These are phyloP conservation scores for Istiophorus platypterus DNA, from an alignment of 2,113 vertebrate genomes.

Conservation along the genomic window DNA sequence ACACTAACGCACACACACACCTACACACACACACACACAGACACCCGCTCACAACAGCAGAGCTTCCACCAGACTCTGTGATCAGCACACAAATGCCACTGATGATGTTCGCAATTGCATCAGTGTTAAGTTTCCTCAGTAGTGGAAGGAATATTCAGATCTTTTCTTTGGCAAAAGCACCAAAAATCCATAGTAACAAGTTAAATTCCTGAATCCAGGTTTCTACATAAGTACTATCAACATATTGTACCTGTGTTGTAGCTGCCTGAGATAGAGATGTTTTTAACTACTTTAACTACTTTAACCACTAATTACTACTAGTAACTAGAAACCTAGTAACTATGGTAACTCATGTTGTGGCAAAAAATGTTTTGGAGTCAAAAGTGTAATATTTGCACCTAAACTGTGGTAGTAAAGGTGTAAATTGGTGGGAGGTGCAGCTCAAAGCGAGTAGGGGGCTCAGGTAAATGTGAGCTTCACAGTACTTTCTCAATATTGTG, in stretches of 20 bases:
- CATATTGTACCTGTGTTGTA: neutral
- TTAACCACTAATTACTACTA: too few species aligned
- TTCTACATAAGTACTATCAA: neutral
- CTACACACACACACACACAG: too few species aligned
- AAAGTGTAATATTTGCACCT: neutral
- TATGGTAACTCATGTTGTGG: neutral
- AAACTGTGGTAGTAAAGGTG: neutral
- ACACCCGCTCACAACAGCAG: slow-evolving; percentile 56
- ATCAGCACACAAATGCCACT: slow-evolving; percentile 43
- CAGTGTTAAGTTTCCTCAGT: slow-evolving; percentile 18
- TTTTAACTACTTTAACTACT: neutral
- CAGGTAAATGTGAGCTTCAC: too few species aligned
- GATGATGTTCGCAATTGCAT: slow-evolving; percentile 27
- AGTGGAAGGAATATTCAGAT: neutral
- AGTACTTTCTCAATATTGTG: neutral
- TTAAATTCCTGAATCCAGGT: neutral
- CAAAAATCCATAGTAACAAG: neutral
- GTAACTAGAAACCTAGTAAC: neutral
- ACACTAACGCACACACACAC: too few species aligned
- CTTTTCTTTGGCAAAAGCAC: neutral
- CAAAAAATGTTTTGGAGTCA: neutral
- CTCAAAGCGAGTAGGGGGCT: too few species aligned
- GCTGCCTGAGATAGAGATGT: neutral
- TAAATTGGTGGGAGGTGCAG: neutral
- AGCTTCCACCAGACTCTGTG: slow-evolving; percentile 53